phyloP scores from a whole-genome alignment of 2,113 vertebrate species.

The Cettia cetti region DNA sequence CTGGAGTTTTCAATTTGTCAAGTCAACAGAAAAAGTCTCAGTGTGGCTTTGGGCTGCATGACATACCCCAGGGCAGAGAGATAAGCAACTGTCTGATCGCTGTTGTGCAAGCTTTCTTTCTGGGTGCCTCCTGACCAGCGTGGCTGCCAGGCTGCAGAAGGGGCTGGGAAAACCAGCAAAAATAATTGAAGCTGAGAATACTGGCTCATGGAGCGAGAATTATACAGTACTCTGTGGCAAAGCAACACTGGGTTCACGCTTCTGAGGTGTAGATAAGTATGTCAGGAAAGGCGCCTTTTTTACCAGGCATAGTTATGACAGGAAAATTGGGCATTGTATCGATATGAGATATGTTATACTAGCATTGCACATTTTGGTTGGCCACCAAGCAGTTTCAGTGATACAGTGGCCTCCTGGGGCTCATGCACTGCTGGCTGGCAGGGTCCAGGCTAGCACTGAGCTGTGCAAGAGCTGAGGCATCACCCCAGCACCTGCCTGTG shows the following conservation, averaged over 20 bases:
- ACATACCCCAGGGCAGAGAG: not conserved
- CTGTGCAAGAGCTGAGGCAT: not conserved
- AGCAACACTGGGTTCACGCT: accelerated
- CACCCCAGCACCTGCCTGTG: not conserved
- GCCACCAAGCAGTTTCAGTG: not conserved
- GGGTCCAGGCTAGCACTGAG: accelerated
- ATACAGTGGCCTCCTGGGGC: not conserved
- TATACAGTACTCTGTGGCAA: not conserved
- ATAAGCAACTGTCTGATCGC: not conserved
- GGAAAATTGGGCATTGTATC: not conserved
- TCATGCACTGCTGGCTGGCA: accelerated
- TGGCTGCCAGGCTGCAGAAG: not conserved
- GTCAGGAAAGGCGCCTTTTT: not conserved
- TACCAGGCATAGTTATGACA: not conserved
- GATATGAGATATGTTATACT: not conserved
- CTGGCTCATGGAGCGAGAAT: not conserved
- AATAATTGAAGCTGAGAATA: not conserved
- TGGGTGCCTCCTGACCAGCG: not conserved
- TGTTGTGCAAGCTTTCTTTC: not conserved
- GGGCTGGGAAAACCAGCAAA: not conserved
- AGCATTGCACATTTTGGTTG: not conserved
- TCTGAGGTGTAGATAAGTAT: not conserved
- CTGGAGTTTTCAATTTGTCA: constrained; percentile 6
- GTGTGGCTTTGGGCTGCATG: not conserved
- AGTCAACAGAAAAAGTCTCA: not conserved